phyloP scores from a whole-genome alignment of 2,113 vertebrate genomes.

The Rhinoderma darwinii region DNA sequence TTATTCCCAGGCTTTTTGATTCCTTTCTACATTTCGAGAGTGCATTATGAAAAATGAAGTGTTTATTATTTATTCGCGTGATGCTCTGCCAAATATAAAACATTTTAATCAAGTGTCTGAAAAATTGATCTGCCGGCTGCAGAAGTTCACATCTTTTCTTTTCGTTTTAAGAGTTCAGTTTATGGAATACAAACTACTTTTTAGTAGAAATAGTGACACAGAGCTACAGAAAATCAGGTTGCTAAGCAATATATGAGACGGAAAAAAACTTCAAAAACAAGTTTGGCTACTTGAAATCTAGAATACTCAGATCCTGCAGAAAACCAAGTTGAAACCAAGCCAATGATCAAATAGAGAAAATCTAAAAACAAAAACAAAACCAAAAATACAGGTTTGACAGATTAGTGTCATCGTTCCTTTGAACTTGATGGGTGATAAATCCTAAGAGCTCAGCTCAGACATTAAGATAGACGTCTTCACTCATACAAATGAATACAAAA shows the following conservation, averaged over 20 bases:
- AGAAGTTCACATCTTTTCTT: constrained; percentile 27
- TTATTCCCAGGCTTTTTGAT: neutral
- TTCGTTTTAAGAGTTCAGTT: constrained; percentile 27
- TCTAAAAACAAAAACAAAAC: neutral
- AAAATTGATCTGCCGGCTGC: constrained; percentile 3
- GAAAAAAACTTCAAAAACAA: constrained; percentile 28
- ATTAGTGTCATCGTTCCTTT: neutral
- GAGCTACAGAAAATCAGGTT: neutral
- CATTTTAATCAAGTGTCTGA: constrained; percentile 38
- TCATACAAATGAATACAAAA: constrained; percentile 1
- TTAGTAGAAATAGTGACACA: neutral
- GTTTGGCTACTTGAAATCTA: neutral
- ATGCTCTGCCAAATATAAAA: constrained; percentile 21
- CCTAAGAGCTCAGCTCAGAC: neutral
- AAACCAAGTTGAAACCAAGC: neutral
- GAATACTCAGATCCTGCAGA: neutral
- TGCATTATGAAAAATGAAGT: neutral
- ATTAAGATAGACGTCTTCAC: neutral
- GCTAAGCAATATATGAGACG: constrained; percentile 14
- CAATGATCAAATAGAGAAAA: neutral
- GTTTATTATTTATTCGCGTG: constrained; percentile 31
- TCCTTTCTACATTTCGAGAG: constrained; percentile 1
- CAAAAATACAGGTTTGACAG: neutral
- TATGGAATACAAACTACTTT: constrained; percentile 35
- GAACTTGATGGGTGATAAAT: neutral